Base-by-base conservation (phyloP, 2,113 vertebrate species). In the Limnothrissa miodon region DNA sequence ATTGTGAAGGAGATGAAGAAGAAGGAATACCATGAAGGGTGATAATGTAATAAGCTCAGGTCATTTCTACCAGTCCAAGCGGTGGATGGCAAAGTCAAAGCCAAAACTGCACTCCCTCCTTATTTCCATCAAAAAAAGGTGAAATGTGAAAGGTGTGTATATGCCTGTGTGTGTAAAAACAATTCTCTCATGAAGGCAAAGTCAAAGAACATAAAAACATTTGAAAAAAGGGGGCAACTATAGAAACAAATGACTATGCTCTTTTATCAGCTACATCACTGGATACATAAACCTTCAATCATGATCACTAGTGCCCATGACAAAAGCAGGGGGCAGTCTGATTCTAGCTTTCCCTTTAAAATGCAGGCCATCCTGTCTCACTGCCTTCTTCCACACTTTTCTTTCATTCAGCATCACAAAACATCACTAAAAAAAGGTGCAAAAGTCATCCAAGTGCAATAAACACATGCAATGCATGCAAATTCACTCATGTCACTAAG, bases 31-130 rank as follows among this genome's bases (percentile, higher is more conserved):
- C 82, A 81, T 44, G 78, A 48, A 44, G 44, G 79, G 81, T 84
- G 83, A 87, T 89, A 86, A 90, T 81, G 86, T 80, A 88, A 88
- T 85, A 83, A 83, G 78, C 81, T 70, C 19, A 79, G 56, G 83
- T 86, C 89, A 88, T 88, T 82, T 82, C 81, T 84, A 78, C 80
- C 83, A 87, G 85, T 62, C 59, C 82, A 89, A 45, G 53, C 70
- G 83, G 21, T 85, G 84, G 89, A 88, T 89, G 87, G 87, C 86
- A 87, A 86, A 84, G 59, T 66, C 8, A 66, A 11, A 66, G 59
- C 7, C n/a, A 8, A 36, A 29, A 1, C 33, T 36, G 13, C 66
- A 36, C 15, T 33, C 66, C 29, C 66, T 33, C 15, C 13, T 4
- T 29, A 29, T 11, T 62, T 7, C 33, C 11, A 74, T 62, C 66